Percentiles rank a stretch among this genome's conserved stretches.
Conservation (phyloP, 2,797 vertebrate species). For the Pipistrellus kuhlii region DNA sequence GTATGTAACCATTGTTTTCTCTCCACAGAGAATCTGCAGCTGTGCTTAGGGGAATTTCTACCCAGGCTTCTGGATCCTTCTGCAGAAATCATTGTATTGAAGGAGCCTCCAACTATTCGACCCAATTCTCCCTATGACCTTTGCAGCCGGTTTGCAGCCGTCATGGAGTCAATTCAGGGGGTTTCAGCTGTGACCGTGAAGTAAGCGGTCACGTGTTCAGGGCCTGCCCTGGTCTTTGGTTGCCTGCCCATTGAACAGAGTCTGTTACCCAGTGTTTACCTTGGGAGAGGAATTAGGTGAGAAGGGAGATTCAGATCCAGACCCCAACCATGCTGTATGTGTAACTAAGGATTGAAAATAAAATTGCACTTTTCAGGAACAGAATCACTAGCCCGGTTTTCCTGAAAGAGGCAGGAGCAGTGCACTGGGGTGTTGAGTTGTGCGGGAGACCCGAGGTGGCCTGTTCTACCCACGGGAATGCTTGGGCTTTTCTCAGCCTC, state of each 20-base stretch:
- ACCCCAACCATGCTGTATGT: constrained; percentile 55
- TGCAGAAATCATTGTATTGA: constrained; percentile 91
- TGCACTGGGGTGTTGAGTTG: not conserved
- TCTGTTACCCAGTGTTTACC: not conserved
- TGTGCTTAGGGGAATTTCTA: constrained; percentile 94
- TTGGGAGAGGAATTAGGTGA: not conserved
- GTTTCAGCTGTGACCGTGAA: constrained; percentile 91
- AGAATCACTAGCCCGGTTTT: constrained; percentile 6
- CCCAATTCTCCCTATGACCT: constrained; percentile 95
- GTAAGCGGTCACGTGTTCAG: constrained; percentile 69
- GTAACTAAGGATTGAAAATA: constrained; percentile 44
- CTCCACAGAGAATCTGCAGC: constrained; percentile 91
- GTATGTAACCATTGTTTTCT: constrained; percentile 45
- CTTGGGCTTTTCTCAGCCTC: constrained; percentile 60
- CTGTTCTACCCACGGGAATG: constrained; percentile 1
- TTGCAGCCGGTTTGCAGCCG: constrained; percentile 95
- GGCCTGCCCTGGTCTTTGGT: not conserved
- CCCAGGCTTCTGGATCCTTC: constrained; percentile 96
- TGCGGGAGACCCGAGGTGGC: constrained; percentile 51
- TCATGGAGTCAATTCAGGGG: constrained; percentile 96
- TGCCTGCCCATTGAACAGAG: not conserved
- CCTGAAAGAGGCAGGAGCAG: not conserved
- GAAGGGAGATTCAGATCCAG: not conserved
- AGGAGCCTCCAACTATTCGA: constrained; percentile 96
- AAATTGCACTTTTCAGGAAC: constrained; percentile 71